Evolutionary conservation across 2,113 vertebrate genomes (phyloP).

Genomic region (Dipodomys stephensi): DNA sequence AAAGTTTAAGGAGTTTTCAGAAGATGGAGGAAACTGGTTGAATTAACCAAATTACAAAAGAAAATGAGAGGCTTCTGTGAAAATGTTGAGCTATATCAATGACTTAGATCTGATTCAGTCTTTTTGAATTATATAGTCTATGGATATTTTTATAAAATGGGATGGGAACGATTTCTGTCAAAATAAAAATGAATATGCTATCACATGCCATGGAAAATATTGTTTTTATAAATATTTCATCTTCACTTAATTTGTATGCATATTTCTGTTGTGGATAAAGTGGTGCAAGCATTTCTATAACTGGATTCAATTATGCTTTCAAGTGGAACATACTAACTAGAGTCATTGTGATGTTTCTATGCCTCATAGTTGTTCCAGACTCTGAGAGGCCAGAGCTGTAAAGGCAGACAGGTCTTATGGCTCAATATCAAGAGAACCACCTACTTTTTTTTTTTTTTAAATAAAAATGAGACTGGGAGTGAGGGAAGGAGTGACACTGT

Average conservation of each 20-base stretch:
- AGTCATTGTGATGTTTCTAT: background rate
- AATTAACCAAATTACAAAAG: background rate
- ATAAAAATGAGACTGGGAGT: background rate
- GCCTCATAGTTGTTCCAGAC: background rate
- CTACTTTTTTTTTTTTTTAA: background rate
- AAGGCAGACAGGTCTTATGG: background rate
- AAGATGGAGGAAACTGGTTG: background rate
- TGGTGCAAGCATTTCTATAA: slow-evolving; percentile 5
- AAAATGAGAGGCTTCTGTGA: background rate
- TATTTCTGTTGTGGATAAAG: slow-evolving; percentile 4
- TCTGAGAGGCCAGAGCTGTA: background rate
- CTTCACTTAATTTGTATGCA: background rate
- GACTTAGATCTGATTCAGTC: background rate
- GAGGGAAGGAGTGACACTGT: too few species aligned
- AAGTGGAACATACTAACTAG: background rate
- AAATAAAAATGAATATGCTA: slow-evolving; percentile 47
- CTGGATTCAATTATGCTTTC: background rate
- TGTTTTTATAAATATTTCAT: background rate
- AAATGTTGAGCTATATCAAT: background rate
- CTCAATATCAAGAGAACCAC: background rate
- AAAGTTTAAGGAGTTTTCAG: background rate
- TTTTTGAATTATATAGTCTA: slow-evolving; percentile 18
- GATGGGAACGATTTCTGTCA: background rate
- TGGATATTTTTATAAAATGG: slow-evolving; percentile 36
- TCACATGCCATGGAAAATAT: background rate